Evolutionary conservation across 2,113 vertebrate species (phyloP), one percentile per base, ranked within the genome.

Genomic region (Nibea albiflora): DNA sequence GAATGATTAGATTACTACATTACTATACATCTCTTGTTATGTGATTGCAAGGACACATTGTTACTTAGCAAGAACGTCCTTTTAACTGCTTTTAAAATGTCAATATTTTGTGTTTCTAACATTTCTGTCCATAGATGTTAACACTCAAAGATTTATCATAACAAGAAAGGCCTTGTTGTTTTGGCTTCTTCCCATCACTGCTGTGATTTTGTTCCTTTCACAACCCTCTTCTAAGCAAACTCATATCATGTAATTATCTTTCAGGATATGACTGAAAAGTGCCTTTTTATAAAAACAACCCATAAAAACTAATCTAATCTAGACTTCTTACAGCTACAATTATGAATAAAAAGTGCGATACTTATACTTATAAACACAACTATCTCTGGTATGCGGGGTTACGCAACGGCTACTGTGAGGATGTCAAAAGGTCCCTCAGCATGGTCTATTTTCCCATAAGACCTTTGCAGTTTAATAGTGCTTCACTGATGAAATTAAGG

Each of bases 401-500:
- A 85, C 17, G 28, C 39, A 87, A 86, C 80, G 69, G 79, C 83
- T 62, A 76, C 86, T 85, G 79, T 80, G 81, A 84, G 79, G 50
- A 87, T 75, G 83, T 82, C 85, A 88, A 79, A 80, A 80, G 89
- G 74, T 85, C 83, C 20, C 75, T 50, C 60, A 35, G 86, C 84
- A 68, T 17, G 79, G 56, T 84, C 22, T 61, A 57, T 66, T 83
- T 83, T 76, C 69, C 82, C 75, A 39, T 65, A 80, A 69, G 81
- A 73, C 81, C 80, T 78, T 90, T 85, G 60, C 61, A 83, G 87
- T 71, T 87, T 90, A 94, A 90, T 93, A 88, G 78, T 73, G 88
- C 86, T 91, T 93, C 86, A 93, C 90, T 94, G 92, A 94, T 93
- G 73, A 91, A 90, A 92, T 94, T 91, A 93, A 84, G 80, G 85